A percentile compares a stretch with the other conserved stretches of the same genome.
Conservation (phyloP, 2,888 invertebrate species). For the Drosophila phalerata region DNA sequence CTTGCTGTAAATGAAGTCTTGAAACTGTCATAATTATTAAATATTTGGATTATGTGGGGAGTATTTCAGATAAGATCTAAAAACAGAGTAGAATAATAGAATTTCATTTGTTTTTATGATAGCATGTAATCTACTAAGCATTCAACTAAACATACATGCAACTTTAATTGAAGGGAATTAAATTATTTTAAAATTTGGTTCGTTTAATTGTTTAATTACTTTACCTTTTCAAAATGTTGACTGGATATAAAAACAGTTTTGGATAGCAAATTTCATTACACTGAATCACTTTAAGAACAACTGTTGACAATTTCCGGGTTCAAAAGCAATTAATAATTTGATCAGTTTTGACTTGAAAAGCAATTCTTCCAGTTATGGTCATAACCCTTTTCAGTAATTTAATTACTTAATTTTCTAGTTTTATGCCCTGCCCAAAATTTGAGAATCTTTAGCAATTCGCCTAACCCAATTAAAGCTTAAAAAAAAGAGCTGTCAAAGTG, state of each 20-base stretch:
- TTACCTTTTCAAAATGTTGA: too few species aligned
- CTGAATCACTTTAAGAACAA: neutral
- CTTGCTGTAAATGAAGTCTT: slow-evolving; percentile 32
- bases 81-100: neutral
- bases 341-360: slow-evolving; percentile 3
- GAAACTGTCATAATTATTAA: slow-evolving; percentile 15
- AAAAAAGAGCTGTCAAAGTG: slow-evolving; percentile 52
- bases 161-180: slow-evolving; percentile 28
- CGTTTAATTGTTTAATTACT: slow-evolving; percentile 8
- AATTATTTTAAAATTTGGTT: slow-evolving; percentile 26
- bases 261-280: neutral
- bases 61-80: slow-evolving; percentile 18
- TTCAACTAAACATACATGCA: slow-evolving; percentile 14
- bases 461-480: slow-evolving; percentile 48
- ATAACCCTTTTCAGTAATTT: slow-evolving; percentile 29
- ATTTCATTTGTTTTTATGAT: slow-evolving; percentile 10
- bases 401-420: slow-evolving; percentile 44
- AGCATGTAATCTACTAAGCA: slow-evolving; percentile 13
- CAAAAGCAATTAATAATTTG: slow-evolving; percentile 26
- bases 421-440: slow-evolving; percentile 42
- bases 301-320: slow-evolving; percentile 26
- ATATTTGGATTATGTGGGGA: slow-evolving; percentile 32
- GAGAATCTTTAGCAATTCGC: slow-evolving; percentile 52
- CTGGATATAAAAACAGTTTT: neutral
- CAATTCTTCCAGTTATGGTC: slow-evolving; percentile 40